Evolutionary conservation across 2,888 invertebrate species (phyloP).

Genomic region (Sabatieria punctata): DNA sequence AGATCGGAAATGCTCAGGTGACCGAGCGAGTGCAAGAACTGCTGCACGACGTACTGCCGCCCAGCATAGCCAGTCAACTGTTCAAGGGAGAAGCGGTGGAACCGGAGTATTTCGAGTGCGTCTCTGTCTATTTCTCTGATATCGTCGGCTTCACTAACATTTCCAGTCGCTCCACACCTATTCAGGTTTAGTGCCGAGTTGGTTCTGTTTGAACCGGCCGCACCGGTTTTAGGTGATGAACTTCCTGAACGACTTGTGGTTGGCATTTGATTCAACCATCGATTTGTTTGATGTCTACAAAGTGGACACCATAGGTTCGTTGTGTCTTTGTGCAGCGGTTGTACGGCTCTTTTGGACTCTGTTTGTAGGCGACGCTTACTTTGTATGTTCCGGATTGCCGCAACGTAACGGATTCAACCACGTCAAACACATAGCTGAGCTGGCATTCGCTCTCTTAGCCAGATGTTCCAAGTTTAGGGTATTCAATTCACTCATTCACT

Average conservation of each 20-base stretch:
- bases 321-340: not conserved
- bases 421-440: not conserved
- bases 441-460: not conserved
- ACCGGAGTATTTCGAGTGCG: no score
- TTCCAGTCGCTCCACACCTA: not conserved
- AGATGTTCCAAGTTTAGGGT: not conserved
- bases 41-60: no score
- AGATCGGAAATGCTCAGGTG: no score
- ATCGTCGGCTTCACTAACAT: constrained; percentile 6
- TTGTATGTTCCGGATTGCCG: not conserved
- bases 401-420: not conserved
- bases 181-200: no score
- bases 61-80: no score
- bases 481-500: no score
- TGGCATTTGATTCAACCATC: not conserved
- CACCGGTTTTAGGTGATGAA: constrained; percentile 1
- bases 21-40: no score
- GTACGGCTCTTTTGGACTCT: no score
- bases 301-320: constrained; percentile 4
- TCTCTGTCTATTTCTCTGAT: no score
- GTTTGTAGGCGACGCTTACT: not conserved
- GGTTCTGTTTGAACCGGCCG: no score
- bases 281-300: no score
- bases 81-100: no score
- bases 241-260: constrained; percentile 3